Base-by-base conservation (phyloP, 2,113 vertebrate species). In the Columbina picui region DNA sequence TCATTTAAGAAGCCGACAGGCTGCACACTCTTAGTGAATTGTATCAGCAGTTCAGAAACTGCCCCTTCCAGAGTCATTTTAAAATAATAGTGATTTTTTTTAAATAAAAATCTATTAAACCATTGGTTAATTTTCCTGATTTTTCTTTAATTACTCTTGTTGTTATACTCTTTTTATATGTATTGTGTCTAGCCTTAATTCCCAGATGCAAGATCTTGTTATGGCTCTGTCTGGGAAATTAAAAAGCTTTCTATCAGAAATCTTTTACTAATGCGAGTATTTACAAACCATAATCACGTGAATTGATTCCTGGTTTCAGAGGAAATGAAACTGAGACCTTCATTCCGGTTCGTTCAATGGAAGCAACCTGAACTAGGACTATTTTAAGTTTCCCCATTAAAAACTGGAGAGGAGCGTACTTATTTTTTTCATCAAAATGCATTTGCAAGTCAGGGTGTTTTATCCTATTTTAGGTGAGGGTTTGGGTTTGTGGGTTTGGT, bases 211-310 rank as follows among this genome's bases (percentile, higher is more conserved):
- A 65, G 70, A 30, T 57, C 29, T 14, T 63, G 59, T 67, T 87
- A 43, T 2, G 47, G 41, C 74, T 73, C 55, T 64, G 47, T 59
- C 87, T 85, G 75, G 63, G 73, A 93, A 91, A 91, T 90, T 27
- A 91, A 91, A 94, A 90, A 52, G 63, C 82, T 74, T 87, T 88
- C 91, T 86, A 47, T 93, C 85, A 94, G 85, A 73, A 96, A 88
- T 56, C 75, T 91, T 69, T 38, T 70, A 50, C 63, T 83, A 61
- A 47, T 39, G 84, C 41, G 61, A 70, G 70, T 96, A 65, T 84
- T 91, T 90, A 38, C 80, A 69, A 92, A 63, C 75, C 34, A 5
- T 93, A 91, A 94, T 82, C 29, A 3, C 61, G 86, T 80, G 79
- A 82, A 90, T 81, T 68, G 88, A 94, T 94, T 84, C 71, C 52